Evolutionary conservation across 2,113 vertebrate species (phyloP).

Genomic region (Pterocles burchelli): DNA sequence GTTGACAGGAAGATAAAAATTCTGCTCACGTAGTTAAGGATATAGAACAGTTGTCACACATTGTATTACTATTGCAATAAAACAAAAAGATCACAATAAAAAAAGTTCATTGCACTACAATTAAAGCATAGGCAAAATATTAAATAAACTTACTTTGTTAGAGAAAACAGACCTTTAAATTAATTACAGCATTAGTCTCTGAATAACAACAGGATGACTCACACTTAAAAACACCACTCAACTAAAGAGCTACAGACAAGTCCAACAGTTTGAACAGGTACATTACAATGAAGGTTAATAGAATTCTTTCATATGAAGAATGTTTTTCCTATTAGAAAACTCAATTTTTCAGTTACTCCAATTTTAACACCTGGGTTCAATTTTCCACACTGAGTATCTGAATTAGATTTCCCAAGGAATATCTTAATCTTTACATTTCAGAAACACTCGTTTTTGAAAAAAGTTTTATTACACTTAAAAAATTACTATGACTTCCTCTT

Average conservation of each 20-base stretch:
- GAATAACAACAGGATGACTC: conserved; percentile 5
- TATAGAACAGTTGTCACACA: not conserved
- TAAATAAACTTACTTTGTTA: conserved; percentile 25
- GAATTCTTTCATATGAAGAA: not conserved
- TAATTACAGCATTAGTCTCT: conserved; percentile 16
- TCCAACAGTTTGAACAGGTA: not conserved
- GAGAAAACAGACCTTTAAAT: conserved; percentile 27
- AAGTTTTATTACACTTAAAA: not conserved
- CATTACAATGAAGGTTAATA: not conserved
- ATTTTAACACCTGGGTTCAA: not conserved
- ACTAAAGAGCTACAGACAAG: not conserved
- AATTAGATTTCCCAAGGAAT: not conserved
- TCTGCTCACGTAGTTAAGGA: not conserved
- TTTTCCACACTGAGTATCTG: not conserved
- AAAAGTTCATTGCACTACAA: not conserved
- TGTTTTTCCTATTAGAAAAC: not conserved
- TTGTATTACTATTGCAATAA: not conserved
- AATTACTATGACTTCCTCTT: not conserved
- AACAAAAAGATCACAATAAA: not conserved
- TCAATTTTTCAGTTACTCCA: not conserved
- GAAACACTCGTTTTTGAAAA: not conserved
- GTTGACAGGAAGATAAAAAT: not conserved
- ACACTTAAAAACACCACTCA: not conserved
- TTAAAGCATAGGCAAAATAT: not conserved
- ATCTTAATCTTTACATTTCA: not conserved